Evolutionary conservation across 2,797 vertebrate genomes (phyloP).

Genomic region (Neostethus bicornis): DNA sequence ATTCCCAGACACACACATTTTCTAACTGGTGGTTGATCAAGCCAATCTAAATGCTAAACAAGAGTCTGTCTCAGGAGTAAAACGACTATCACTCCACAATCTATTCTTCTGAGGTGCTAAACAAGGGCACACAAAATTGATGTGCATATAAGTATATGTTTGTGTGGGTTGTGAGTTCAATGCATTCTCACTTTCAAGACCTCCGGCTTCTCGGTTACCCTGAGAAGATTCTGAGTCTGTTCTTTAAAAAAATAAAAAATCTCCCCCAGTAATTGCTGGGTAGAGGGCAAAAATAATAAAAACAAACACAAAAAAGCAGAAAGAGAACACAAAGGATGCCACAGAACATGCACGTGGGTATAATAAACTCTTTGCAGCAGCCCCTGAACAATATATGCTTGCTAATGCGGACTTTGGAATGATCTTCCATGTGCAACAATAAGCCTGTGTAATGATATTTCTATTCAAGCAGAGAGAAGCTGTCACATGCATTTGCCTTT

Average conservation of each 20-base stretch:
- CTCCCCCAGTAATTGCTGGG: conserved; percentile 40
- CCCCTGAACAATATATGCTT: conserved; percentile 10
- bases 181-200: conserved; percentile 36
- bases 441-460: conserved; percentile 18
- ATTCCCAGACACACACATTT: conserved; percentile 7
- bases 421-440: conserved; percentile 23
- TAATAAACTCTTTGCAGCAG: conserved; percentile 10
- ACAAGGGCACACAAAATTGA: conserved; percentile 56
- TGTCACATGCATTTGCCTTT: conserved; percentile 19
- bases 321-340: background rate
- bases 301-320: conserved; percentile 15
- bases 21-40: conserved; percentile 72
- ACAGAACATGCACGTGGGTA: background rate
- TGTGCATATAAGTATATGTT: conserved; percentile 6
- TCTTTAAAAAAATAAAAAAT: conserved; percentile 6
- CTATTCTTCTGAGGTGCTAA: conserved; percentile 59
- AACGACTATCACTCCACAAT: conserved; percentile 63
- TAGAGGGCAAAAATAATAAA: conserved; percentile 32
- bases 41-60: conserved; percentile 80
- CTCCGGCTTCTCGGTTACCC: conserved; percentile 21
- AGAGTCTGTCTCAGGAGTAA: conserved; percentile 66
- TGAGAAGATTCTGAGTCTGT: conserved; percentile 28
- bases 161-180: conserved; percentile 22
- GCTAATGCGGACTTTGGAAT: conserved; percentile 34
- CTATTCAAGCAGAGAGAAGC: conserved; percentile 18